These are phyloP conservation scores for Neomorphus geoffroyi DNA, from an alignment of 2,797 vertebrate species.

Conservation along the genomic window DNA sequence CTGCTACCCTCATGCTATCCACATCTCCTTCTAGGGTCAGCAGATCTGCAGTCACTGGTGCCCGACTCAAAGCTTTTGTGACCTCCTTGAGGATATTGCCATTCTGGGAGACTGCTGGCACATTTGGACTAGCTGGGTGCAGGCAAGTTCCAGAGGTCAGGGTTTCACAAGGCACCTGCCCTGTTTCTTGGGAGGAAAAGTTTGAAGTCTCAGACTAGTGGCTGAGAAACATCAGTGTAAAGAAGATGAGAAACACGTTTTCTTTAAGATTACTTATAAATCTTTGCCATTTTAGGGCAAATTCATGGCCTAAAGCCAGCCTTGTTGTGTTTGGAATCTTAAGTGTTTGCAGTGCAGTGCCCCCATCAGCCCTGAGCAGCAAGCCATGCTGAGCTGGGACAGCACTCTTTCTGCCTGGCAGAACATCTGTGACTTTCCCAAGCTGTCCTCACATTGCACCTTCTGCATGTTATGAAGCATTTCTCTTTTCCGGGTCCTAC, in stretches of 20 bases:
- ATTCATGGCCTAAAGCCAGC: not conserved
- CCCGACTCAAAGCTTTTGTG: not conserved
- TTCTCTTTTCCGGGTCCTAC: not conserved
- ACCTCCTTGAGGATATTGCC: not conserved
- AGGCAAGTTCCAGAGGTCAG: not conserved
- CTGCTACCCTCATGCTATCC: rapidly evolving
- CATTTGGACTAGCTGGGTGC: not conserved
- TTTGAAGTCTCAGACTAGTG: not conserved
- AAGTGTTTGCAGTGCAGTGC: not conserved
- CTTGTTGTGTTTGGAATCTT: not conserved
- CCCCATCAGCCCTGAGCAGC: not conserved
- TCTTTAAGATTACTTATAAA: not conserved
- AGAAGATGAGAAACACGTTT: not conserved
- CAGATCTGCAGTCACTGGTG: not conserved
- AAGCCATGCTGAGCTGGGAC: no score
- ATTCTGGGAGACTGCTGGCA: not conserved
- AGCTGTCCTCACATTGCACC: not conserved
- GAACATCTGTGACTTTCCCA: not conserved
- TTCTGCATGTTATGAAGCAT: rapidly evolving
- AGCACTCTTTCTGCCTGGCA: no score
- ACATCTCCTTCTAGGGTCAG: not conserved
- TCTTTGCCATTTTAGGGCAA: not conserved
- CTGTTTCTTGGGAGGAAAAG: not conserved
- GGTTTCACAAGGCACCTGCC: not conserved
- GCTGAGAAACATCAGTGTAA: not conserved